phyloP scores from a whole-genome alignment of 2,797 vertebrate species.

The Acanthornis magna region DNA sequence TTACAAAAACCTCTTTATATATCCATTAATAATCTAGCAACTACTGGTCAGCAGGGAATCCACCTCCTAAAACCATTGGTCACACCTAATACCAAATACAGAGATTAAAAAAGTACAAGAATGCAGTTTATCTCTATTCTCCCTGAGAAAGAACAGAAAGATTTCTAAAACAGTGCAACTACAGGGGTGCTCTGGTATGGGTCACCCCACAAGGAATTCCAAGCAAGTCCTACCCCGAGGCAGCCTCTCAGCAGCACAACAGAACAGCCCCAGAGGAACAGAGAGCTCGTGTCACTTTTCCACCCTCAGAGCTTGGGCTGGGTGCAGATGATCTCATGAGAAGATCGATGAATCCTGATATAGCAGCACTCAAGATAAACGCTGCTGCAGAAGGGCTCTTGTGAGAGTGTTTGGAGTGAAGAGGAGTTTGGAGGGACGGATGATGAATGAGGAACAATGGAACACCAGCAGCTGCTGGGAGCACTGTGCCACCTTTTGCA shows the following conservation, averaged over 20 bases:
- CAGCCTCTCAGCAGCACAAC: background rate
- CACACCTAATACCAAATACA: no score
- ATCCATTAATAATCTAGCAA: no score
- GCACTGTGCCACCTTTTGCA: background rate
- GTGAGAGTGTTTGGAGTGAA: background rate
- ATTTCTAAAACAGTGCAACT: no score
- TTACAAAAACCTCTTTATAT: no score
- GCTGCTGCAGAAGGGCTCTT: constrained; percentile 10
- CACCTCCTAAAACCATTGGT: no score
- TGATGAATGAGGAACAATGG: background rate
- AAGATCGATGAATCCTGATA: constrained; percentile 14
- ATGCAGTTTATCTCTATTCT: no score
- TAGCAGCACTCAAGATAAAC: constrained; percentile 49
- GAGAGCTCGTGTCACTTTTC: background rate
- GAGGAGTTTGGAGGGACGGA: background rate
- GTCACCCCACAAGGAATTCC: background rate
- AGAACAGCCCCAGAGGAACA: background rate
- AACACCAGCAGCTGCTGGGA: background rate
- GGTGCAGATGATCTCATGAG: background rate
- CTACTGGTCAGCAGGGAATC: no score
- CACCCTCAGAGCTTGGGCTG: background rate
- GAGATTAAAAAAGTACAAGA: no score
- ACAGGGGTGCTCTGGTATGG: background rate
- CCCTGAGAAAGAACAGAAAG: no score
- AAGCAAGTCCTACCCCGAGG: background rate